phyloP scores from a whole-genome alignment of 2,113 vertebrate species.

The Machaerirhynchus nigripectus region DNA sequence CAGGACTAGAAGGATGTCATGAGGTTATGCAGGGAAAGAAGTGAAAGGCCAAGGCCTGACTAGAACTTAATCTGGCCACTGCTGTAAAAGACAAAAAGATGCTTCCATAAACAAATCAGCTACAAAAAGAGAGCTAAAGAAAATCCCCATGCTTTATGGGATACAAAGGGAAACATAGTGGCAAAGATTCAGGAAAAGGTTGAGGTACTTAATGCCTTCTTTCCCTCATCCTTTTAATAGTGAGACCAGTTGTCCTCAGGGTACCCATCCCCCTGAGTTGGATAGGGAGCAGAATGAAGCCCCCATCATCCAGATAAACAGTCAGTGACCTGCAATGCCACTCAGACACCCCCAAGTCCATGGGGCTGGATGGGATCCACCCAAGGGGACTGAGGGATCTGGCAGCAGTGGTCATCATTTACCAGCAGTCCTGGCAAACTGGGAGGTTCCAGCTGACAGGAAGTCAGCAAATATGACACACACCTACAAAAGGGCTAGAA shows the following conservation, averaged over 20 bases:
- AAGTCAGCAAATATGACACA: background rate
- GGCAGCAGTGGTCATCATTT: background rate
- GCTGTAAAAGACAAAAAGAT: background rate
- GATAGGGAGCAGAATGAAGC: background rate
- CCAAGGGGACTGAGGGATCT: background rate
- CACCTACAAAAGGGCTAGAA: background rate
- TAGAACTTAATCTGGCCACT: background rate
- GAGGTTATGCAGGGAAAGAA: background rate
- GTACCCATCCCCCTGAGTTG: background rate
- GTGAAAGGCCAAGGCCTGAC: background rate
- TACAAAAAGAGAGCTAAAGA: background rate
- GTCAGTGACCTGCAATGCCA: background rate
- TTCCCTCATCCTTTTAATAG: background rate
- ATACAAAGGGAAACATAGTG: background rate
- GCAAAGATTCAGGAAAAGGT: background rate
- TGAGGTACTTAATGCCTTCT: background rate
- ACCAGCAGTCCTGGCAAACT: background rate
- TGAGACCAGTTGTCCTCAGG: background rate
- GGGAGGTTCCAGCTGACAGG: background rate
- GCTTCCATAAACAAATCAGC: background rate
- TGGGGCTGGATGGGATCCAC: background rate
- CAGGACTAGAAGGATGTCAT: background rate
- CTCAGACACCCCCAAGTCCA: background rate
- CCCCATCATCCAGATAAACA: background rate
- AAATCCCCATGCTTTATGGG: background rate